Base-by-base conservation (phyloP, 2,888 invertebrate genomes). In the Stomorhina lunata region DNA sequence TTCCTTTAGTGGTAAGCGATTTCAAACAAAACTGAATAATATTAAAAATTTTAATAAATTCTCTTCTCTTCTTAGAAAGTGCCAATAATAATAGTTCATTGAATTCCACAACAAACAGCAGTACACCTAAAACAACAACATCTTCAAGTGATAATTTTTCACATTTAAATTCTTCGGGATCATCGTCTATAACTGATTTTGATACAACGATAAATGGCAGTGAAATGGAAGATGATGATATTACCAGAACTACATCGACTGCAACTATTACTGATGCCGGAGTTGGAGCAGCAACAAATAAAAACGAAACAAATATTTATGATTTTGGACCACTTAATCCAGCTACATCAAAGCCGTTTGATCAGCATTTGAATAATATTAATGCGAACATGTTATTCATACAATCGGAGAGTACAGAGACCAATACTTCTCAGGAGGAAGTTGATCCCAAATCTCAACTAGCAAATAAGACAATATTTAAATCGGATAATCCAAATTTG, bases 401-500 rank as follows among this genome's bases (percentile, higher is more conserved):
- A 84, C 88, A 89, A 80, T 89, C 91, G 0, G 90, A 90, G 82
- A 90, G 90, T 79, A 89, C 87, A 3, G 90, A 91, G 40, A 89
- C 88, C 20, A 89, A 90, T 69, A 88, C 88, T 76, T 89, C 90
- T 17, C 89, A 90, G 84, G 90, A 91, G 65, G 91, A 91, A 84
- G 90, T 90, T 34, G 90, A 91, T 85, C 90, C 90, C 6, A 91
- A 91, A 86, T 90, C 91, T 40, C 89, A 89, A 85, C 85, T 91
- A 88, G 90, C 91, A 73, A 90, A 89, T 86, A 91, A 90, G 88
- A 90, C 91, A 88, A 90, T 91, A 90, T 91, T 91, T 71, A 90
- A 89, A 85, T 87, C 86, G 75, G 88, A 89, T 88, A 90, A 91
- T 87, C 91, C 91, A 84, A 87, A 91, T 86, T 88, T 90, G 90